Evolutionary conservation across 2,113 vertebrate genomes (phyloP).

Genomic region (Tetrax tetrax): DNA sequence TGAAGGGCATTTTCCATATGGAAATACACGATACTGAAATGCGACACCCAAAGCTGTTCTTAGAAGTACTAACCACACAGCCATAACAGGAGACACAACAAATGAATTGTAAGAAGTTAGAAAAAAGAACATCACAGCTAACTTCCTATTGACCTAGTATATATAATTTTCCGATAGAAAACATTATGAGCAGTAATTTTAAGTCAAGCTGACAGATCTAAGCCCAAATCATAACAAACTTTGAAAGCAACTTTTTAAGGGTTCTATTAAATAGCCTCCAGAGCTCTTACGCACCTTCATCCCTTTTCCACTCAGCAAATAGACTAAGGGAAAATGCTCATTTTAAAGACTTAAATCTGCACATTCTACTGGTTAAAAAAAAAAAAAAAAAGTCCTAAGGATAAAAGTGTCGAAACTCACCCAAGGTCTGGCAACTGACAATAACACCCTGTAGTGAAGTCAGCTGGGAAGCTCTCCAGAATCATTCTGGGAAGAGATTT

Average conservation of each 20-base stretch:
- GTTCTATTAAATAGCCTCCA: background rate
- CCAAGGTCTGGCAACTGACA: conserved; percentile 17
- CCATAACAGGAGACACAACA: background rate
- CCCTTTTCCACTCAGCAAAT: background rate
- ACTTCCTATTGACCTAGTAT: background rate
- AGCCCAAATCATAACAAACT: background rate
- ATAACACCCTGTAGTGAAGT: background rate
- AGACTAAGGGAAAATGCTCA: background rate
- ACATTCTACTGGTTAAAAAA: background rate
- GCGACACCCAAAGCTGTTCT: background rate
- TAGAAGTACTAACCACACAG: background rate
- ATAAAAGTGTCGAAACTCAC: conserved; percentile 2
- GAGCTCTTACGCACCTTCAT: background rate
- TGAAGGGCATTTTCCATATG: no score
- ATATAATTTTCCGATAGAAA: background rate
- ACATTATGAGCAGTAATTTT: background rate
- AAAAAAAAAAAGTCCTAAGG: background rate
- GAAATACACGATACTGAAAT: background rate
- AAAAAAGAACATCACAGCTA: background rate
- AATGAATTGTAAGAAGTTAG: background rate
- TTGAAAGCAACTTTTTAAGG: background rate
- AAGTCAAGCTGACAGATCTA: conserved; percentile 1
- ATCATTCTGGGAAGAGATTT: background rate
- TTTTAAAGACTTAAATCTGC: background rate
- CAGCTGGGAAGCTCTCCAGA: background rate